These are phyloP conservation scores for Aphelinus certus DNA, from an alignment of 1,140 invertebrate genomes.

Conservation along the genomic window DNA sequence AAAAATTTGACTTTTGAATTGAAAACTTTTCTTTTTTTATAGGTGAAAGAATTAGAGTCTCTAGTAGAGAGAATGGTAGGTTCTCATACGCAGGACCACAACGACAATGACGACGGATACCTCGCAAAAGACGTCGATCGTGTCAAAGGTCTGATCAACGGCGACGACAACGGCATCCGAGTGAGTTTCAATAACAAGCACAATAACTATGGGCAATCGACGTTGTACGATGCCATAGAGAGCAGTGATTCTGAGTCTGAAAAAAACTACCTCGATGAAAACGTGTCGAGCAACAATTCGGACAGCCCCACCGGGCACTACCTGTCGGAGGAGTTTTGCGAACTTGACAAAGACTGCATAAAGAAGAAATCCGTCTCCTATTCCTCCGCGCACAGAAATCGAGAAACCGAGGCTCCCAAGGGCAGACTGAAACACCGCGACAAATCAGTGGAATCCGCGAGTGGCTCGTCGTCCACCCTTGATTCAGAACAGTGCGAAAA, in stretches of 20 bases:
- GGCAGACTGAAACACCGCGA: constrained; percentile 7
- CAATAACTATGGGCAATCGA: neutral
- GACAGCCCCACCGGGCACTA: constrained; percentile 26
- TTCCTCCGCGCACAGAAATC: constrained; percentile 18
- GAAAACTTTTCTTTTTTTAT: constrained; percentile 34
- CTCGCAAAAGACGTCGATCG: constrained; percentile 16
- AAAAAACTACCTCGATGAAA: constrained; percentile 33
- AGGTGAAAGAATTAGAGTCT: constrained; percentile 65
- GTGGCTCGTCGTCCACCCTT: constrained; percentile 29
- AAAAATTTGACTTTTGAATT: constrained; percentile 9
- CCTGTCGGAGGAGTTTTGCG: constrained; percentile 32
- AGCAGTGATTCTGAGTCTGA: constrained; percentile 35
- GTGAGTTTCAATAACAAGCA: constrained; percentile 37
- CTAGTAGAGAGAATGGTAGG: constrained; percentile 56
- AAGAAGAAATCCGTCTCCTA: constrained; percentile 7
- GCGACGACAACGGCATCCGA: constrained; percentile 35
- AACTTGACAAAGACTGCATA: constrained; percentile 2
- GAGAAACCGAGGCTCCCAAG: neutral
- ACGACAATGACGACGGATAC: constrained; percentile 32
- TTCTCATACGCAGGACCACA: constrained; percentile 40
- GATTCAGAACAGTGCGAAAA: constrained; percentile 31
- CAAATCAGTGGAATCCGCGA: constrained; percentile 25
- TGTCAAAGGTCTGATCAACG: constrained; percentile 27
- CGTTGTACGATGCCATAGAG: neutral
- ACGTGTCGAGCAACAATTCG: constrained; percentile 3